Conservation (phyloP, 2,113 vertebrate species). For the Solea senegalensis region DNA sequence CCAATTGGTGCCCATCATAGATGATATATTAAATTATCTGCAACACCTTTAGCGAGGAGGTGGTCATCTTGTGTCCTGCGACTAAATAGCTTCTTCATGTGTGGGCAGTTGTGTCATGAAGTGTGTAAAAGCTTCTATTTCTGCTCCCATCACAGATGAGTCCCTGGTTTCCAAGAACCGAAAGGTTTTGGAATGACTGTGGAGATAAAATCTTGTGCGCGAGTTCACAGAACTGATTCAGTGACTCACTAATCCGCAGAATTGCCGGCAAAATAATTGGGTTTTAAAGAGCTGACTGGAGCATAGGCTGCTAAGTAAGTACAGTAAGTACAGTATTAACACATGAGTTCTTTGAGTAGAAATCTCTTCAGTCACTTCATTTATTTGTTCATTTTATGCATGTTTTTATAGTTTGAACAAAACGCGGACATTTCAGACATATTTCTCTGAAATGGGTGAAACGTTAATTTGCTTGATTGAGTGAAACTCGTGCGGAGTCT, state of each 20-base stretch:
- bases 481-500: background rate
- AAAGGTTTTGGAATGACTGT: background rate
- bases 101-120: background rate
- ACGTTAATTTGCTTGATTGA: background rate
- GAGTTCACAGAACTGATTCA: background rate
- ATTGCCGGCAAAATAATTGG: background rate
- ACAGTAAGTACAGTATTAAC: background rate
- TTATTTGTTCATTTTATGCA: conserved; percentile 1
- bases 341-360: background rate
- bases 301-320: background rate
- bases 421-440: background rate
- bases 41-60: background rate
- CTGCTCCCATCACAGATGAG: background rate
- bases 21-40: background rate
- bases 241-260: background rate
- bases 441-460: background rate
- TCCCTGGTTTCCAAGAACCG: background rate
- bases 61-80: background rate
- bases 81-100: background rate
- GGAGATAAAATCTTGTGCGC: no score
- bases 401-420: background rate
- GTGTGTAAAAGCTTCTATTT: conserved; percentile 12
- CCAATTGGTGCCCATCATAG: background rate
- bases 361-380: background rate
- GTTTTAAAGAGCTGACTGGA: background rate